Conservation (phyloP, 2,113 vertebrate species). For the Upupa epops region DNA sequence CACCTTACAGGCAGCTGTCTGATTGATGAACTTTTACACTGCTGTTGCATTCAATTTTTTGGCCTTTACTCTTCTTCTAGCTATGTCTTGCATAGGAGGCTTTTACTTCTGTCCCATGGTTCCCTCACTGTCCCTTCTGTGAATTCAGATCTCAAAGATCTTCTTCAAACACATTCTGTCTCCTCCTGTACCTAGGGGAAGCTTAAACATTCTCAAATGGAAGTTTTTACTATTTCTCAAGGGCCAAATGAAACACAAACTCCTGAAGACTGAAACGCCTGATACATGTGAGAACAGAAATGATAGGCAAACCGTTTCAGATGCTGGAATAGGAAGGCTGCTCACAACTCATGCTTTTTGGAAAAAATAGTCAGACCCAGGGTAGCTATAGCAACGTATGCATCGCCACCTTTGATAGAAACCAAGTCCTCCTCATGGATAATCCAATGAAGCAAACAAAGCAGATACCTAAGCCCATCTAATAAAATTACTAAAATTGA, state of each 20-base stretch:
- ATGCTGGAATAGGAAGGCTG: conserved; percentile 15
- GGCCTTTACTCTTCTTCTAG: background rate
- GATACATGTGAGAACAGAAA: background rate
- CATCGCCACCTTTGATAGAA: background rate
- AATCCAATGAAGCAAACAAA: conserved; percentile 40
- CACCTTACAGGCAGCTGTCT: background rate
- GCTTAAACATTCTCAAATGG: background rate
- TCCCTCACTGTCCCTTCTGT: background rate
- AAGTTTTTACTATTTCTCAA: background rate
- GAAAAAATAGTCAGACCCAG: conserved; percentile 31
- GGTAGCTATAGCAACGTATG: conserved; percentile 55
- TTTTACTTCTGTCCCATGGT: background rate
- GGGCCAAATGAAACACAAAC: background rate
- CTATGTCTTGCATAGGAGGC: background rate
- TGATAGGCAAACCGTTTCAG: background rate
- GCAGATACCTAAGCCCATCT: conserved; percentile 2
- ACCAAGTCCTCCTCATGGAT: background rate
- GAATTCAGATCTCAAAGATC: background rate
- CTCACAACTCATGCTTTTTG: conserved; percentile 17
- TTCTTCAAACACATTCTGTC: background rate
- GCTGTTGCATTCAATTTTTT: background rate
- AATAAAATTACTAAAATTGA: conserved; percentile 29
- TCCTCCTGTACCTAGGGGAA: background rate
- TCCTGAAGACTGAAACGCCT: background rate
- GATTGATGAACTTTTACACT: background rate